phyloP scores from a whole-genome alignment of 2,888 invertebrate species.

The Teleiodes luculella region DNA sequence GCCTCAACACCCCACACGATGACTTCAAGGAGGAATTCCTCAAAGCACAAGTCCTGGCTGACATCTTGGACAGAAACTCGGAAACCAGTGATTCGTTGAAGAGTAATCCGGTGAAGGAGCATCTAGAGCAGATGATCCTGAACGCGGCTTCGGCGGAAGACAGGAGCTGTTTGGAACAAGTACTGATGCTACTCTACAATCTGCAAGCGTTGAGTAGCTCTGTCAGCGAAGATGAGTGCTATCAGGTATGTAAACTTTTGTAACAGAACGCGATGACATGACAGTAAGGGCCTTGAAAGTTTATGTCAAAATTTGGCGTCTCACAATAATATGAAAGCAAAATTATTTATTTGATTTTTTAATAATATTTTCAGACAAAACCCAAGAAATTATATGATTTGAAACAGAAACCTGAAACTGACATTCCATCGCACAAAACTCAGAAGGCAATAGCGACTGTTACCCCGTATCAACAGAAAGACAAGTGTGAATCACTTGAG shows the following conservation, averaged over 20 bases:
- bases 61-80: constrained; percentile 64
- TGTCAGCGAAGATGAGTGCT: constrained; percentile 76
- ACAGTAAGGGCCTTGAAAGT: no score
- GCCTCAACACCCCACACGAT: constrained; percentile 58
- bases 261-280: neutral
- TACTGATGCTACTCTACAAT: constrained; percentile 80
- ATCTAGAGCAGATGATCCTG: constrained; percentile 72
- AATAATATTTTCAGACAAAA: constrained; percentile 53
- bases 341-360: constrained; percentile 5
- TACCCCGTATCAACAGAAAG: constrained; percentile 78
- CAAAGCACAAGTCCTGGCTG: constrained; percentile 69
- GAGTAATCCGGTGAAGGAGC: constrained; percentile 71
- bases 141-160: constrained; percentile 77
- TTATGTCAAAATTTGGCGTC: neutral
- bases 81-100: constrained; percentile 68
- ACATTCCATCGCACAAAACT: constrained; percentile 62
- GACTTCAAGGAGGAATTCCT: constrained; percentile 73
- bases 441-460: constrained; percentile 82
- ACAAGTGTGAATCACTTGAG: constrained; percentile 69
- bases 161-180: constrained; percentile 80
- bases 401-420: constrained; percentile 59
- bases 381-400: constrained; percentile 66
- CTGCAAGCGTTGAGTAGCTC: constrained; percentile 77
- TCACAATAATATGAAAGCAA: neutral
- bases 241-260: constrained; percentile 58